Evolutionary conservation across 92 coral and sea anemone species (phyloP).

Genomic region (Galaxea fascicularis): DNA sequence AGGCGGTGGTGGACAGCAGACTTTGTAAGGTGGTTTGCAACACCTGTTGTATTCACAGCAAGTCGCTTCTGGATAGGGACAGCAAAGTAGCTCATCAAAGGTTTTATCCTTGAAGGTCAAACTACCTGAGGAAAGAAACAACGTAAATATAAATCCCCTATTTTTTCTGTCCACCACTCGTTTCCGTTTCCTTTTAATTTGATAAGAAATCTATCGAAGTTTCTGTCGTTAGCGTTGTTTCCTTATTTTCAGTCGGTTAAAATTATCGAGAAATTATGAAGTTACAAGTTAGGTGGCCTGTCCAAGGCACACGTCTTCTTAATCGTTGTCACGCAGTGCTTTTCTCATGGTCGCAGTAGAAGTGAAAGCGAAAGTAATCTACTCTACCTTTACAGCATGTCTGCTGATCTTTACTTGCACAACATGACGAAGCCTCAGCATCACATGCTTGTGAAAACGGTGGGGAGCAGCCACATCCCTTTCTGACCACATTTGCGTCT

Average conservation of each 20-base stretch:
- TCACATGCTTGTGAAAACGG: slow-evolving; percentile 71
- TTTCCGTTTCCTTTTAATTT: background rate
- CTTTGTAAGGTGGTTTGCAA: slow-evolving; percentile 66
- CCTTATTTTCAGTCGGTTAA: no score
- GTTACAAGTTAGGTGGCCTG: background rate
- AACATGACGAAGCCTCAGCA: slow-evolving; percentile 67
- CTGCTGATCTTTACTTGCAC: slow-evolving; percentile 53
- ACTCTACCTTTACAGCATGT: slow-evolving; percentile 89
- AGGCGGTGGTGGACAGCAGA: slow-evolving; percentile 73
- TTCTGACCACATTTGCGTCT: slow-evolving; percentile 74
- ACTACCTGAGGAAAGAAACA: slow-evolving; percentile 34
- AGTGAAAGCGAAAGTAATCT: background rate
- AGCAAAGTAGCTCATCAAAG: slow-evolving; percentile 68
- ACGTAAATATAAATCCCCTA: no score
- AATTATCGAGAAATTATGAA: no score
- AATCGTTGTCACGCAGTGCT: background rate
- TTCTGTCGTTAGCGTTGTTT: no score
- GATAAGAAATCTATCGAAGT: no score
- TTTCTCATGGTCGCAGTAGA: background rate
- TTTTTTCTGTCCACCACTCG: no score
- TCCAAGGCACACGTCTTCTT: background rate
- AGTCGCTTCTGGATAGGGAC: slow-evolving; percentile 69
- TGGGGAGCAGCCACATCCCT: slow-evolving; percentile 86
- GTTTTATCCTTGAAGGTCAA: slow-evolving; percentile 68
- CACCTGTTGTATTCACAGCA: slow-evolving; percentile 86